Conservation (phyloP, 2,888 invertebrate species). For the Drosophila pegasa region DNA sequence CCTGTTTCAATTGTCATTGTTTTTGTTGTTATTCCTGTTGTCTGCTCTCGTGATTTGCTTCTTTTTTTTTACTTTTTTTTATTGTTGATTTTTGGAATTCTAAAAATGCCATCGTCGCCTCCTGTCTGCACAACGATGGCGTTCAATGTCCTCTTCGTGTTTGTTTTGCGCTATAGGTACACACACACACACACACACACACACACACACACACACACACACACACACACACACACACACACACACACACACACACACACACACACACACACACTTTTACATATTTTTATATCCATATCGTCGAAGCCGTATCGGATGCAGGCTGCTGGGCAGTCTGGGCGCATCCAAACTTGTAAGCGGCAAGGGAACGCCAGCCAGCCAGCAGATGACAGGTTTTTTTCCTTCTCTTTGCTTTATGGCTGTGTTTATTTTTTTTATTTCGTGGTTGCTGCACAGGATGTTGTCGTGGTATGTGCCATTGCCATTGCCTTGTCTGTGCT, state of each 20-base stretch:
- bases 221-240: constrained; percentile 3
- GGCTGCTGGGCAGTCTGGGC: constrained; percentile 37
- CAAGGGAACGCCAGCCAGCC: constrained; percentile 13
- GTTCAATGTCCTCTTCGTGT: constrained; percentile 51
- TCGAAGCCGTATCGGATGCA: constrained; percentile 47
- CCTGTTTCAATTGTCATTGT: constrained; percentile 30
- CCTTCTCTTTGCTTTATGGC: constrained; percentile 31
- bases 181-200: constrained; percentile 6
- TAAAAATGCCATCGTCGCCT: constrained; percentile 61
- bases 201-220: constrained; percentile 11
- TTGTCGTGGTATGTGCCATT: constrained; percentile 49
- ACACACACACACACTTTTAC: constrained; percentile 4
- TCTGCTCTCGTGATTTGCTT: constrained; percentile 49
- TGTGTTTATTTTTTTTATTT: constrained; percentile 24
- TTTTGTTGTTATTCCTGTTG: constrained; percentile 37
- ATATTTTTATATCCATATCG: constrained; percentile 1
- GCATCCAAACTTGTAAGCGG: constrained; percentile 30
- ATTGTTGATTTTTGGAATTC: constrained; percentile 71
- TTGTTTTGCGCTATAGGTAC: constrained; percentile 33
- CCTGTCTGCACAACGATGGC: constrained; percentile 39
- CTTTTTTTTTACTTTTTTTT: constrained; percentile 50
- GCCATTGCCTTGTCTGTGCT: constrained; percentile 40
- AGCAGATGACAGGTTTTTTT: constrained; percentile 68
- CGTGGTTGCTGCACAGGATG: constrained; percentile 61
- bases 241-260: constrained; percentile 7